Evolutionary conservation across 2,888 invertebrate genomes (phyloP), one percentile per base, ranked within the genome.

Genomic region (Himalopsyche anomala): DNA sequence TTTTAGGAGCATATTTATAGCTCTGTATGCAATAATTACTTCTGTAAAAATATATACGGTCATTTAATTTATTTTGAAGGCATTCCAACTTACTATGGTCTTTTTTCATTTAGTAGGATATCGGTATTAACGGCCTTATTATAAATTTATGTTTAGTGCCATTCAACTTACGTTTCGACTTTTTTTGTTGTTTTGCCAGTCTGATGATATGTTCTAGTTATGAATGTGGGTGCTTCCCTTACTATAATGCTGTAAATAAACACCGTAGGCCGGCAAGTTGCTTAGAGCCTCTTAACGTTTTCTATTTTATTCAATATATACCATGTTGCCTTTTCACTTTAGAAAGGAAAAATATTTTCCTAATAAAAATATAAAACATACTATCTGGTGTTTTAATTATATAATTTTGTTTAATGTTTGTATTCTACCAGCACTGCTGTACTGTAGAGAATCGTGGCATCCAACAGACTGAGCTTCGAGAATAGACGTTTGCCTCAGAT

Each of bases 291-390:
- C 87, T 87, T 86, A 88, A 88, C 85, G 81, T 86, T 87, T 74
- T 74, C 36, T 74, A 36, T 74, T 36, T 74, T 74, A 36, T 74
- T 36, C 36, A 38, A 28, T 74, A 74, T 74, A 74, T 74, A 74
- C 74, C 74, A 74, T 74, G 93, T 93, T 93, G 93, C 93, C 93
- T 93, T 92, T 88, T 93, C 92, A 92, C 91, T 92, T 91, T 92
- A 92, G 92, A 91, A 92, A 92, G 92, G 92, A 90, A 90, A 28
- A 90, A 91, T 92, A 87, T 92, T 93, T 93, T 92, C 92, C 92
- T 89, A 93, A 93, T 93, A 92, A 91, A 93, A 92, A 92, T 86
- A 85, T 54, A 82, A 85, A 85, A 85, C 74, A 74, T 74, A 69
- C n/a, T 40, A 15, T 45, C 9, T 81, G 28, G 81, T 81, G 28